A percentile compares a stretch with the other conserved stretches of the same genome.
phyloP scores from a whole-genome alignment of 2,113 vertebrate genomes.

The Electrona antarctica region DNA sequence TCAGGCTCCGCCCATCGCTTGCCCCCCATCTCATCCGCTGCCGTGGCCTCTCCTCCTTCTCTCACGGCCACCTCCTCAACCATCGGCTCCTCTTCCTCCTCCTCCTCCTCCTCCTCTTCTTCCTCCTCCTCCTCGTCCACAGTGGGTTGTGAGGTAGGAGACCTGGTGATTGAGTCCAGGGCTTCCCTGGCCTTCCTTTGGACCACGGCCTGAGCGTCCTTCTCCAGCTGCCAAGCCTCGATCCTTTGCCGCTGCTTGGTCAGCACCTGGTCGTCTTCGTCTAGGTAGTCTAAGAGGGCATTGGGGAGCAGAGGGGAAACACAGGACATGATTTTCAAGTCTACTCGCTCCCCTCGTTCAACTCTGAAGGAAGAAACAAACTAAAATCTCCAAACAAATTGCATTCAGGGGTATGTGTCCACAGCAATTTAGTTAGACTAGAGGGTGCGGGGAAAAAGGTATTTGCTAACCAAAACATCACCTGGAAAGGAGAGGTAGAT shows the following conservation, averaged over 20 bases:
- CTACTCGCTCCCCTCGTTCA: not conserved
- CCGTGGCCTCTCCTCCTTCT: conserved; percentile 30
- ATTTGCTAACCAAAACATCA: no score
- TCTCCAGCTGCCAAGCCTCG: not conserved
- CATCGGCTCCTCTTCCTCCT: conserved; percentile 46
- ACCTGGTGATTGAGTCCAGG: conserved; percentile 12
- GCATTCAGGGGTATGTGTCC: no score
- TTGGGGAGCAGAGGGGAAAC: not conserved
- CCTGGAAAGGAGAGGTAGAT: no score
- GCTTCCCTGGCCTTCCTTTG: conserved; percentile 48
- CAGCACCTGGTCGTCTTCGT: conserved; percentile 40
- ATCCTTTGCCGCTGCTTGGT: conserved; percentile 57
- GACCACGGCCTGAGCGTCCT: not conserved
- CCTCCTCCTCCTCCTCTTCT: conserved; percentile 31
- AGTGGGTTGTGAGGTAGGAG: conserved; percentile 19
- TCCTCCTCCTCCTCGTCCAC: conserved; percentile 33
- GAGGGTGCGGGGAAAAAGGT: no score
- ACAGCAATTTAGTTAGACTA: no score
- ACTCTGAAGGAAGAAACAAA: not conserved
- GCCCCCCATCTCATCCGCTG: conserved; percentile 30
- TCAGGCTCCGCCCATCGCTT: conserved; percentile 49
- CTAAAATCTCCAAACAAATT: not conserved
- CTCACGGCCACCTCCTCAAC: conserved; percentile 18
- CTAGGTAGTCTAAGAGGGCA: conserved; percentile 57
- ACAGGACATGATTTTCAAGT: not conserved